Evolutionary conservation across 2,113 vertebrate species (phyloP).

Genomic region (Galemys pyrenaicus): DNA sequence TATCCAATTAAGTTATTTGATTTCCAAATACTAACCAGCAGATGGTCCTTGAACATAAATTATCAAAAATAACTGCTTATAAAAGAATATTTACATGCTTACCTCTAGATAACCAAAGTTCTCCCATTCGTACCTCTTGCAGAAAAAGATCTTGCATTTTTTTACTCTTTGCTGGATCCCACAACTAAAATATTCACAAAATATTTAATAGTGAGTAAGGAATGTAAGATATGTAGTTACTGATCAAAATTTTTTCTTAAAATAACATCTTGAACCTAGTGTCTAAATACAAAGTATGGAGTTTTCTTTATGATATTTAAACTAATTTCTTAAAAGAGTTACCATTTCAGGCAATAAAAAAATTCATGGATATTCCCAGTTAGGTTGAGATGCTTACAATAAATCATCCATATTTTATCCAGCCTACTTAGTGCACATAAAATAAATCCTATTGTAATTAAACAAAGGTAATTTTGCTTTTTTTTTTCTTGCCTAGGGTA

Average conservation of each 20-base stretch:
- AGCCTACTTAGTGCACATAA: neutral
- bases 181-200: slow-evolving; percentile 61
- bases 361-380: neutral
- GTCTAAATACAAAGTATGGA: neutral
- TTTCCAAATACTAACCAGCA: neutral
- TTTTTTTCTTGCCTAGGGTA: neutral
- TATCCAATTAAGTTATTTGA: neutral
- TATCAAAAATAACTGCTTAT: neutral
- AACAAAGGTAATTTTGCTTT: neutral
- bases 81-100: slow-evolving; percentile 25
- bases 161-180: slow-evolving; percentile 60
- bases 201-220: slow-evolving; percentile 53
- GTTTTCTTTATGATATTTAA: slow-evolving; percentile 41
- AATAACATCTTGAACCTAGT: neutral
- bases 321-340: slow-evolving; percentile 31
- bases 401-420: neutral
- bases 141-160: slow-evolving; percentile 72
- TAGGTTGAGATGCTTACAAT: neutral
- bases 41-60: slow-evolving; percentile 29
- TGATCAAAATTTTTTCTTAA: slow-evolving; percentile 29
- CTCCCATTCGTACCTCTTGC: slow-evolving; percentile 67
- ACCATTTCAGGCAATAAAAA: neutral
- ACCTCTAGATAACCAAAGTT: slow-evolving; percentile 75
- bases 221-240: neutral
- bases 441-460: neutral